Evolutionary conservation across 2,888 invertebrate species (phyloP), one percentile per base, ranked within the genome.

Genomic region (Malacosoma neustria): DNA sequence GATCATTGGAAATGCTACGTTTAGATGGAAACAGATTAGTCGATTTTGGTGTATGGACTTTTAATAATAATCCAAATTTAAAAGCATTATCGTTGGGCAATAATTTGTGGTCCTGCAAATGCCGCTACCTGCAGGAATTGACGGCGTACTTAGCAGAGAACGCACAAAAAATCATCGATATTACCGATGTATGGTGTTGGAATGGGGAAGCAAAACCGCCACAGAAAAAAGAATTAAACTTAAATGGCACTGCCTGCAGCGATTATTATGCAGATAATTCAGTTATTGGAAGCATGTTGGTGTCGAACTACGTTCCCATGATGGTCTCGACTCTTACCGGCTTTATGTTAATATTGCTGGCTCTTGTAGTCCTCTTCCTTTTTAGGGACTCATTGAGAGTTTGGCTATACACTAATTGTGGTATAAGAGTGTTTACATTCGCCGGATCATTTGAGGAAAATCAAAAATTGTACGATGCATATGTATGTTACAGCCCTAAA

Each of bases 21-120:
- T 84, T 97, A 46, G 95, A 96, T 60, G 95, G 95, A 42, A 97
- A 97, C 74, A 90, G 92, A 43, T 80, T 97, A 51, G 90, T 91
- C 5, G 90, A 90, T 38, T 93, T 94, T 72, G 92, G 93, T 33
- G 91, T 96, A 39, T 93, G 93, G 91, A 92, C 90, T 60, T 87
- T 94, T 57, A 87, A 69, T 71, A 86, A 84, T 67, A 92, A 93
- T 64, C 82, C 89, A 11, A 88, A 90, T 49, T 82, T 95, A 48
- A 90, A 89, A 54, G 92, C 94, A 42, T 73, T 96, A 49, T 91
- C 92, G 6, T 88, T 96, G 39, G 93, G 94, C 9, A 90, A 92
- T 54, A 97, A 97, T 73, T 89, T 91, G 43, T 97, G 96, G 96
- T 93, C 93, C 31, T 97, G 97, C 66, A 92, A 94, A 54, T 97